Conservation (phyloP, 2,797 vertebrate species). For the Siniperca scherzeri region DNA sequence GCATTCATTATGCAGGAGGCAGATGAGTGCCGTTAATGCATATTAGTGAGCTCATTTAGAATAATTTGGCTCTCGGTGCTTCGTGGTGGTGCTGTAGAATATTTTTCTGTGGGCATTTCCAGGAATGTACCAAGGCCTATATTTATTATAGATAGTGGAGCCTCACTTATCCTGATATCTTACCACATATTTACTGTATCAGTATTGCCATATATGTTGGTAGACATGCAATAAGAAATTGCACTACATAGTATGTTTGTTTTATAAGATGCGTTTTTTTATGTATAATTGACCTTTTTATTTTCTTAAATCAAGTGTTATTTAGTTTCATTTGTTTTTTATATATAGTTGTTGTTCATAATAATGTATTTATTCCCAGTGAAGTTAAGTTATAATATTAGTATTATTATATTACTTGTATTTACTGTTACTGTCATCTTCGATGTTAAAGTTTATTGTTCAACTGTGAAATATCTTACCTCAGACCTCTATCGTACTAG, state of each 20-base stretch:
- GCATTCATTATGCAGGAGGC: conserved; percentile 18
- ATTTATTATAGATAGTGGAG: neutral
- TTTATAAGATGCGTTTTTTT: neutral
- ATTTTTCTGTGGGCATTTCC: neutral
- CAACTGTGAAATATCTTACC: neutral
- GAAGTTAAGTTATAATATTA: neutral
- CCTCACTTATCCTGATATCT: neutral
- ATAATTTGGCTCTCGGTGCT: conserved; percentile 6
- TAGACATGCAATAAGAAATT: neutral
- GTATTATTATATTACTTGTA: neutral
- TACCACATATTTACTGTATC: neutral
- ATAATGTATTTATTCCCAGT: neutral
- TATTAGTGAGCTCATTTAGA: conserved; percentile 10
- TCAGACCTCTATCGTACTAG: no score
- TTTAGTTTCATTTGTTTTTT: neutral
- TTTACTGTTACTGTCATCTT: neutral
- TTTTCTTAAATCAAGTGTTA: neutral
- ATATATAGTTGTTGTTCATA: neutral
- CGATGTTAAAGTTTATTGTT: neutral
- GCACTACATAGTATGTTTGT: neutral
- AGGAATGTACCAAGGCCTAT: neutral
- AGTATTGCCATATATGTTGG: neutral
- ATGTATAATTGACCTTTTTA: neutral
- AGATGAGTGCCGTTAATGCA: conserved; percentile 20
- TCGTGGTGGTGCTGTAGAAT: neutral